phyloP scores from a whole-genome alignment of 2,888 invertebrate genomes.

The Drosophila tanythrix region DNA sequence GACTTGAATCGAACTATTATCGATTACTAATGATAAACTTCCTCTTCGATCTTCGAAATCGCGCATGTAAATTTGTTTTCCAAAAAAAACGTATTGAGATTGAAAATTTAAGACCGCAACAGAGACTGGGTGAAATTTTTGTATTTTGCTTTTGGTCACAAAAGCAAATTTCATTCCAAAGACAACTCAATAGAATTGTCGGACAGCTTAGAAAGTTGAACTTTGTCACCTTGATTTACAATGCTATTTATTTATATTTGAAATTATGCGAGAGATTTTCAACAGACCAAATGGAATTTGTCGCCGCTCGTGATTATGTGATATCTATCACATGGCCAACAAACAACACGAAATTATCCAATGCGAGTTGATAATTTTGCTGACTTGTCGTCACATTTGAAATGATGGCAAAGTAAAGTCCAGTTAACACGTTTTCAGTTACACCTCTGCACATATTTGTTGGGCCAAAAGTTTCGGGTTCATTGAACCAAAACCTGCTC shows the following conservation, averaged over 20 bases:
- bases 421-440: constrained; percentile 56
- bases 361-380: constrained; percentile 35
- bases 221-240: constrained; percentile 35
- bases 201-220: constrained; percentile 66
- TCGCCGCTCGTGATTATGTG: constrained; percentile 35
- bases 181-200: constrained; percentile 52
- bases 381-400: constrained; percentile 50
- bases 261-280: constrained; percentile 41
- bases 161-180: constrained; percentile 19
- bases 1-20: constrained; percentile 48
- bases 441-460: constrained; percentile 27
- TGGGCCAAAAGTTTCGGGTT: constrained; percentile 49
- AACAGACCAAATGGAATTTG: constrained; percentile 26
- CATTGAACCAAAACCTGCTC: constrained; percentile 54
- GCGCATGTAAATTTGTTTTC: constrained; percentile 47
- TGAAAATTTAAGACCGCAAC: constrained; percentile 30
- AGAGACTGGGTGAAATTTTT: constrained; percentile 60
- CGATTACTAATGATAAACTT: constrained; percentile 65
- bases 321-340: constrained; percentile 22
- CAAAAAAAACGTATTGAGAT: constrained; percentile 27
- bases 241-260: constrained; percentile 6
- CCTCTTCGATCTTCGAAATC: constrained; percentile 43
- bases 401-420: constrained; percentile 26
- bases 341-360: background rate
- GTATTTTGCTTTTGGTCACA: background rate